Evolutionary conservation across 2,888 invertebrate species (phyloP).

Genomic region (Calliphora vomitoria): DNA sequence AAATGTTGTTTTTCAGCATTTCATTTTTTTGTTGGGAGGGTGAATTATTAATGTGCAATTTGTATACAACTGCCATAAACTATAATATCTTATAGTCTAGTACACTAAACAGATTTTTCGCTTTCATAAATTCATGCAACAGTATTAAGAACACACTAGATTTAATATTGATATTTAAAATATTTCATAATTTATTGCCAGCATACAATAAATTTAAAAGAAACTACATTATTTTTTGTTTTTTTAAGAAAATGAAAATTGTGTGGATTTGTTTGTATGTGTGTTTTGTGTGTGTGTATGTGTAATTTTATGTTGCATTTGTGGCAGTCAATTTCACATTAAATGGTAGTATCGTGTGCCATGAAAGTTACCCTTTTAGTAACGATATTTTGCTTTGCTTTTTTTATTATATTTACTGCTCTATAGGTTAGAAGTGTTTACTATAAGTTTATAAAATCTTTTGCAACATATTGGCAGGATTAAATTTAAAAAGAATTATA

Average conservation of each 20-base stretch:
- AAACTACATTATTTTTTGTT: not conserved
- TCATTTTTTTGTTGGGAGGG: conserved; percentile 10
- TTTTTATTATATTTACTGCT: not conserved
- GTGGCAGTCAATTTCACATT: conserved; percentile 7
- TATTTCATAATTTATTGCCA: conserved; percentile 53
- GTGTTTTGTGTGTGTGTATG: not conserved
- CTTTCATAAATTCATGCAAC: conserved; percentile 43
- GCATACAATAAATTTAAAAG: conserved; percentile 37
- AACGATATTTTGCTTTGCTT: not conserved
- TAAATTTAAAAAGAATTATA: too few species aligned
- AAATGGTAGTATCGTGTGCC: not conserved
- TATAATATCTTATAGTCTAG: conserved; percentile 52
- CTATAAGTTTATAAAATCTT: too few species aligned
- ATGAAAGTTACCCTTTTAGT: conserved; percentile 41
- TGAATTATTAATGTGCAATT: conserved; percentile 64
- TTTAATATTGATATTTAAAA: conserved; percentile 59
- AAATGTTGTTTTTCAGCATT: conserved; percentile 30
- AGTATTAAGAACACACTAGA: conserved; percentile 47
- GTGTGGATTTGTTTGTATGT: not conserved
- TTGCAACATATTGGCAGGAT: too few species aligned
- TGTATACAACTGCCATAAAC: conserved; percentile 64
- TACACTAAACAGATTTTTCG: conserved; percentile 61
- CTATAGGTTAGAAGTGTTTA: too few species aligned
- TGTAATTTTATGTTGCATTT: conserved; percentile 20
- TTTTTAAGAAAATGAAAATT: not conserved